These are phyloP conservation scores for Enteromius treurensis DNA, from an alignment of 2,797 vertebrate species.

Conservation along the genomic window DNA sequence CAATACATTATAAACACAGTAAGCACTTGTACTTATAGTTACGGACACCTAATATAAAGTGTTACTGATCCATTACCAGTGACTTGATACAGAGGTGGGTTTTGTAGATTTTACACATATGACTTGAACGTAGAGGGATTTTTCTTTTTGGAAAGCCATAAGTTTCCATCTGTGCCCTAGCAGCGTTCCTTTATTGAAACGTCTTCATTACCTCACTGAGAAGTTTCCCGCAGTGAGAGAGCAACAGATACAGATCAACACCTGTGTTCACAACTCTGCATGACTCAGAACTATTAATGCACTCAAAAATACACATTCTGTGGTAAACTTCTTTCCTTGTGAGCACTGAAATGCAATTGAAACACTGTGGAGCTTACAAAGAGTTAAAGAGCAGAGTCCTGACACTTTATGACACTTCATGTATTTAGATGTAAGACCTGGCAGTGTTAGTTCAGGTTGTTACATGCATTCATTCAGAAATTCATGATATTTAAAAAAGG, in stretches of 20 bases:
- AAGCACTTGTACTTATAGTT: no score
- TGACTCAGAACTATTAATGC: not conserved
- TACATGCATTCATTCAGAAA: not conserved
- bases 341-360: not conserved
- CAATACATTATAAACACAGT: no score
- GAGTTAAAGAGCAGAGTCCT: not conserved
- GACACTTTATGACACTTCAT: not conserved
- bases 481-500: not conserved
- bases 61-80: no score
- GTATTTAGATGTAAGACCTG: not conserved
- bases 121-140: not conserved
- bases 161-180: not conserved
- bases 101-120: not conserved
- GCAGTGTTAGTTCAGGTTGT: not conserved
- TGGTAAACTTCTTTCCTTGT: not conserved
- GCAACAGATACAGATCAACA: not conserved
- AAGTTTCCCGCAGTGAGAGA: slow-evolving; percentile 1
- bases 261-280: not conserved
- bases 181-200: not conserved
- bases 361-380: not conserved
- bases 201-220: not conserved
- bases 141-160: not conserved
- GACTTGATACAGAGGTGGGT: slow-evolving; percentile 2
- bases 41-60: no score
- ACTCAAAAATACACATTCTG: not conserved